Base-by-base conservation (phyloP, 2,888 invertebrate genomes). In the Agriopis marginaria region DNA sequence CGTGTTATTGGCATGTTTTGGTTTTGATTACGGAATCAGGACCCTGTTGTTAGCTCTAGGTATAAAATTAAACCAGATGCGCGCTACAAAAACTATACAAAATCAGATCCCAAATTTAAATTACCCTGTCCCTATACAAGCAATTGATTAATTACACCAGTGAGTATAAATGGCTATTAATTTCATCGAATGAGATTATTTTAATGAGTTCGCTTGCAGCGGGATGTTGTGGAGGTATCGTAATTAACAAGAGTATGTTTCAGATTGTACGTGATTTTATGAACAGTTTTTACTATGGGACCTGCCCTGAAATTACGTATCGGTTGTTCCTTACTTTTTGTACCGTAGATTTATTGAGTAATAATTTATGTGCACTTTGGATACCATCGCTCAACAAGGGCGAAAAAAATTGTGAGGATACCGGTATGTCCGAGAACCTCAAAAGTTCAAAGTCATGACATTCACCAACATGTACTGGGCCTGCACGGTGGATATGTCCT, bases 101-200 rank as follows among this genome's bases (percentile, higher is more conserved):
- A 62, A 62, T 39, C 44, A 17, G 61, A 32, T 50, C 23, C 14
- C 39, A 5, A 61, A 50, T 66, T 63, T 66, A 63, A 62, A 70
- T 66, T 66, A 66, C 59, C 12, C 55, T 10, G 49, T 62, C 17
- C 39, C 42, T 59, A 44, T 66, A 54, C 62, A 63, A 63, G 53
- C 63, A 45, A 14, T 59, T 63, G 66, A 70, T 66, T 66, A 66
- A 70, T 70, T 66, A 66, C 66, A 54, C 58, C 61, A 49, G 47
- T 14, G 62, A 62, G 59, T 61, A 70, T 62, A 49, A 66, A 70
- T 54, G 32, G n/a, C 66, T 63, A 66, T 70, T 70, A 70, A 66
- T 66, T 54, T 54, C 39, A 70, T 66, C 59, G 49, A 59, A 63
- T 63, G 50, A 50, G 50, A 55, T 14, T 55, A 65, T 60, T 69